Base-by-base conservation (phyloP, 1,140 invertebrate genomes). In the Drosophila ogumai region DNA sequence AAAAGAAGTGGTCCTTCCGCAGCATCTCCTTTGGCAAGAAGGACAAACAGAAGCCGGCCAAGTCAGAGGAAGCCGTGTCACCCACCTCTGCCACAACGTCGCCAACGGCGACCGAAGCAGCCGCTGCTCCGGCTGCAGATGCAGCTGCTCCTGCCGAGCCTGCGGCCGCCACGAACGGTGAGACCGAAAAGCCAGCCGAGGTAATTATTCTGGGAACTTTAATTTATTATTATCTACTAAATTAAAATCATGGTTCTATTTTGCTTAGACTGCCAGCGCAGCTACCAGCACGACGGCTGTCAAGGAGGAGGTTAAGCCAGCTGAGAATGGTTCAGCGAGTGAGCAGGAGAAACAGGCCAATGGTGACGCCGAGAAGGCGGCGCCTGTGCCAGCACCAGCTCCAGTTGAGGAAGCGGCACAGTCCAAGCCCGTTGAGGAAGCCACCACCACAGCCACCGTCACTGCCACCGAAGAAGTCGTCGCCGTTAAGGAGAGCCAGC, bases 1-100 rank as follows among this genome's bases (percentile, higher is more conserved):
- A 96, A 94, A 97, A 96, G 94, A 97, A 97, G 93, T 97, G 96
- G 96, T 97, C 96, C 75, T 96, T 97, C 93, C 95, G 96, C 88
- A 96, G 95, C 82, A 96, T 97, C 93, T 96, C 96, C 82, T 97
- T 97, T 92, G 95, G 95, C 88, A 96, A 95, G 93, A 97, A 97
- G 92, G 96, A 97, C 85, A 97, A 97, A 93, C 95, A 94, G 73
- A 97, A 97, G 93, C 96, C 96, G 66, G 94, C 94, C 79, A 95
- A 95, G 82, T 94, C 86, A 17, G 50, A 85, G 77, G 85, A 88
- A 36, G 78, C 78, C 1, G 93, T 94, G 75, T 95, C 87, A 0
- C 76, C 90, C 28, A 78, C 82, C 43, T 73, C 69, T 41, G 67
- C 66, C 36, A 72, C 69, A 59, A 73, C 69, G 44, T 72, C 69